Evolutionary conservation across 2,797 vertebrate genomes (phyloP).

Genomic region (Rhinichthys osculus): DNA sequence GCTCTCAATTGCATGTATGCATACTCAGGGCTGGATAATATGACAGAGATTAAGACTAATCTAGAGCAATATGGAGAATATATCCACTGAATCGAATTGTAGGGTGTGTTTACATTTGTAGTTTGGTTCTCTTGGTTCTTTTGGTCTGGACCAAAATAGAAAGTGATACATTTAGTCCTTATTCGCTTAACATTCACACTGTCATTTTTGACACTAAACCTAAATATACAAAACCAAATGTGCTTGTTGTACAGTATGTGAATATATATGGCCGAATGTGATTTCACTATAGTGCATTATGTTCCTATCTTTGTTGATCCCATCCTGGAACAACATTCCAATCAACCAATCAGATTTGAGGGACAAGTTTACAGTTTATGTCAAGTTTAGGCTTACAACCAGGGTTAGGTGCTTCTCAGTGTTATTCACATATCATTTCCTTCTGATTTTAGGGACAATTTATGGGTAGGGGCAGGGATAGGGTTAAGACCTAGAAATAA

Average conservation of each 20-base stretch:
- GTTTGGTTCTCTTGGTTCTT: background rate
- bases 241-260: no score
- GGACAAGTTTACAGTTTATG: background rate
- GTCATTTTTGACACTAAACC: background rate
- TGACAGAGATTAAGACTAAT: conserved; percentile 19
- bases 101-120: background rate
- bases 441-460: no score
- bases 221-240: no score
- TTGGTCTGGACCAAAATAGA: background rate
- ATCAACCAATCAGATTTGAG: background rate
- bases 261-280: no score
- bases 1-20: conserved; percentile 14
- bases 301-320: no score
- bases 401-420: background rate
- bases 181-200: background rate
- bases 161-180: background rate
- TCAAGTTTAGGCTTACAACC: no score
- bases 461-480: no score
- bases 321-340: background rate
- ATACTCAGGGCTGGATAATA: conserved; percentile 5
- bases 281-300: no score
- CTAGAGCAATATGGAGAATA: background rate
- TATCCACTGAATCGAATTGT: background rate
- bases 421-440: background rate
- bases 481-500: no score